These are phyloP conservation scores for Sminthurinus signatus DNA, from an alignment of 1,140 invertebrate species.

Conservation along the genomic window DNA sequence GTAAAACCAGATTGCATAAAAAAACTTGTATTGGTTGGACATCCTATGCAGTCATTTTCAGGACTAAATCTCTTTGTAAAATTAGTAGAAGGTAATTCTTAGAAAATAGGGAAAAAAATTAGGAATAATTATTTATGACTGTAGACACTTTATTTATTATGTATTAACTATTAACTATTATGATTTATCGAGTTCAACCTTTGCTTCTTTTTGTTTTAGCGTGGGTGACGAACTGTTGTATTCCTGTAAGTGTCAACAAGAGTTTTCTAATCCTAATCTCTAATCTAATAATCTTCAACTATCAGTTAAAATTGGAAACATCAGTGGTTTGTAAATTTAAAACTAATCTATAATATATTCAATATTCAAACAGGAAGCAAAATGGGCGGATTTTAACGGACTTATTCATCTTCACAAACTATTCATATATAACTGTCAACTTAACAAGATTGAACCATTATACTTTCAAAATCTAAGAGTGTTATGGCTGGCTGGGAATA, in stretches of 20 bases:
- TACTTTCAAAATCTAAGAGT: conserved; percentile 24
- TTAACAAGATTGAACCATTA: conserved; percentile 26
- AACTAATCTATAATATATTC: no score
- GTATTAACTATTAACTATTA: no score
- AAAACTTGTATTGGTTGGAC: conserved; percentile 30
- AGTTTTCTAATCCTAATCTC: no score
- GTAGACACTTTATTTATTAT: no score
- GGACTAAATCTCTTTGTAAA: conserved; percentile 28
- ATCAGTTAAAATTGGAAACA: no score
- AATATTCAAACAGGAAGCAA: conserved; percentile 16
- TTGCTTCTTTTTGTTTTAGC: no score
- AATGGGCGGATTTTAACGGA: conserved; percentile 17
- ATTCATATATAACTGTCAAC: conserved; percentile 23
- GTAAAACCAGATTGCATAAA: conserved; percentile 20
- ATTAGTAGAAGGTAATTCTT: conserved; percentile 23
- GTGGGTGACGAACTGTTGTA: conserved; percentile 29
- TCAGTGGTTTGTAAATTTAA: no score
- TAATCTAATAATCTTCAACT: no score
- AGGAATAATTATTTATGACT: no score
- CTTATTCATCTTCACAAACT: conserved; percentile 22
- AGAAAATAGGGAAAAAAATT: no score
- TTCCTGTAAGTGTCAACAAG: conserved; percentile 16
- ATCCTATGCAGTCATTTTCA: conserved; percentile 20
- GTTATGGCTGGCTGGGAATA: conserved; percentile 26
- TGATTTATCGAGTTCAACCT: no score